Percentiles rank a stretch among this genome's conserved stretches.
These are phyloP conservation scores for Drosophila kanekoi DNA, from an alignment of 2,888 invertebrate species.

Conservation along the genomic window DNA sequence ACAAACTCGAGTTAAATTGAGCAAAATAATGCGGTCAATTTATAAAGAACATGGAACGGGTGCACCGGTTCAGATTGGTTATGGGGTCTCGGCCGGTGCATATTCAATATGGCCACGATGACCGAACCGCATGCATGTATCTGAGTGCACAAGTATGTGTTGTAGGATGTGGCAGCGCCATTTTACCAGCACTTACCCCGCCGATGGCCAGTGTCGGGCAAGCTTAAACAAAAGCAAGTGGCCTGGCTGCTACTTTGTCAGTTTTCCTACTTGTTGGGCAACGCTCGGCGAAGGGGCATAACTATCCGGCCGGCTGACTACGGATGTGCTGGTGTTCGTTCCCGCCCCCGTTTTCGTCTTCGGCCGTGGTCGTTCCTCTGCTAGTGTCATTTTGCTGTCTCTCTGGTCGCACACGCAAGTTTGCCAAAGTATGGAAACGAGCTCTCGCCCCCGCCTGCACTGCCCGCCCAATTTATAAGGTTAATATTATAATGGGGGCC, in stretches of 20 bases:
- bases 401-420: slow-evolving; percentile 79
- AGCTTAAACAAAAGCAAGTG: slow-evolving; percentile 82
- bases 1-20: slow-evolving; percentile 74
- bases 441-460: slow-evolving; percentile 34
- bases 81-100: slow-evolving; percentile 37
- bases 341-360: slow-evolving; percentile 11
- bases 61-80: slow-evolving; percentile 1
- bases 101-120: slow-evolving; percentile 45
- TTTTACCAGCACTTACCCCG: slow-evolving; percentile 66
- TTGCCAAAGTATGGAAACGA: slow-evolving; percentile 77
- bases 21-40: slow-evolving; percentile 82
- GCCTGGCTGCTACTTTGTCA: slow-evolving; percentile 79
- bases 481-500: slow-evolving; percentile 71
- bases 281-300: slow-evolving; percentile 1
- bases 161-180: slow-evolving; percentile 58
- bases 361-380: slow-evolving; percentile 37
- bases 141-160: slow-evolving; percentile 30
- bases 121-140: slow-evolving; percentile 13
- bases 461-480: slow-evolving; percentile 75
- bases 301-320: slow-evolving; percentile 45
- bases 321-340: slow-evolving; percentile 68
- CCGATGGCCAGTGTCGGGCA: slow-evolving; percentile 72
- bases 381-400: slow-evolving; percentile 69
- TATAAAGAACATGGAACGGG: slow-evolving; percentile 53
- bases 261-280: slow-evolving; percentile 65